These are phyloP conservation scores for Anoplopoma fimbria DNA, from an alignment of 2,113 vertebrate genomes.

Conservation along the genomic window DNA sequence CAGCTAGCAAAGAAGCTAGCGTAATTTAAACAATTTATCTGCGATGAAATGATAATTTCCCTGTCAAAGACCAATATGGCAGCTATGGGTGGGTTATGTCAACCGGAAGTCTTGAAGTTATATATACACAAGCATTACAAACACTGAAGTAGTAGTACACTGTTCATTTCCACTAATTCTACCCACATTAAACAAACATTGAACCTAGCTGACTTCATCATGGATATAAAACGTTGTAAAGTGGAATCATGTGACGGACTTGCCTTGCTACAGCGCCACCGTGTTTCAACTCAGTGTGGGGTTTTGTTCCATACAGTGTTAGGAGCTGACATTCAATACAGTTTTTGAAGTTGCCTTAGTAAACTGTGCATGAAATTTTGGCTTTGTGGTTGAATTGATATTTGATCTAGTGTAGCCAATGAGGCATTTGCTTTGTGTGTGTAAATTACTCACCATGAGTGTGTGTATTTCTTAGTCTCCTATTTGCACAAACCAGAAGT, in stretches of 20 bases:
- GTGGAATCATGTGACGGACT: background rate
- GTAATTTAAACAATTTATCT: background rate
- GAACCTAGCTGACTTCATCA: background rate
- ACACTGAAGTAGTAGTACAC: constrained; percentile 39
- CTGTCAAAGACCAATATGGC: background rate
- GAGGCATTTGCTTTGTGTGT: constrained; percentile 60
- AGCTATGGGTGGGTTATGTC: constrained; percentile 3
- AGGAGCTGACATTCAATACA: constrained; percentile 48
- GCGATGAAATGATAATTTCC: background rate
- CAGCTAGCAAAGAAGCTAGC: background rate
- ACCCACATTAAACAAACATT: background rate
- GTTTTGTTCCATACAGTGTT: constrained; percentile 42
- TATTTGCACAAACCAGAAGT: constrained; percentile 84
- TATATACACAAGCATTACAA: constrained; percentile 5
- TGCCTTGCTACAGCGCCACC: constrained; percentile 23
- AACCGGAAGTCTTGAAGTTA: constrained; percentile 3
- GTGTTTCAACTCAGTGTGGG: constrained; percentile 16
- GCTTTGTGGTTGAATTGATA: constrained; percentile 66
- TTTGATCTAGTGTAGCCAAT: constrained; percentile 61
- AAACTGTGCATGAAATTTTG: constrained; percentile 71
- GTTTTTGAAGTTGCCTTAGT: constrained; percentile 78
- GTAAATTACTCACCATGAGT: constrained; percentile 58
- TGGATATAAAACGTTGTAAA: background rate
- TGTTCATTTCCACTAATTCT: constrained; percentile 20
- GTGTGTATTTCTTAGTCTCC: constrained; percentile 59